Conservation (phyloP, 2,888 invertebrate species). For the Tryphoninae sp. region DNA sequence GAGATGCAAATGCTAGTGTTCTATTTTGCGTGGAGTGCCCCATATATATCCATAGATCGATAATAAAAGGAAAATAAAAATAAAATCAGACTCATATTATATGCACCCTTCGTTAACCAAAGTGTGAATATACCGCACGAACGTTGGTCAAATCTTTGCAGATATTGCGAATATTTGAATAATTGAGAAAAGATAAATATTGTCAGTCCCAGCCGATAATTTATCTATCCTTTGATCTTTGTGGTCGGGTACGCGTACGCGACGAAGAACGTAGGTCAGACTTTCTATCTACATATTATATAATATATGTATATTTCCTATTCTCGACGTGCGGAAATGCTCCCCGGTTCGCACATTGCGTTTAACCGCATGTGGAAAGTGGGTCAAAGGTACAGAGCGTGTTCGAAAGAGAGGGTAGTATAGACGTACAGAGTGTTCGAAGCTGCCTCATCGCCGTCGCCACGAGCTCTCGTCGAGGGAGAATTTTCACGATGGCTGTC, state of each 20-base stretch:
- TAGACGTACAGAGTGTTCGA: slow-evolving; percentile 31
- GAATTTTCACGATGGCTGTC: slow-evolving; percentile 41
- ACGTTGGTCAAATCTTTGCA: neutral
- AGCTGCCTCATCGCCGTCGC: slow-evolving; percentile 28
- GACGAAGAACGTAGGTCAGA: neutral
- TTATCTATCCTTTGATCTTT: slow-evolving; percentile 20
- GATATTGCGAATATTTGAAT: slow-evolving; percentile 6
- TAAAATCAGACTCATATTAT: neutral
- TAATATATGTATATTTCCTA: neutral
- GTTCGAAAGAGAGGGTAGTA: slow-evolving; percentile 12
- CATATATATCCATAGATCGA: neutral
- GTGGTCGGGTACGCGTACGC: neutral
- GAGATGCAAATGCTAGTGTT: too few species aligned
- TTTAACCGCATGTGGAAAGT: slow-evolving; percentile 58
- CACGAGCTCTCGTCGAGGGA: slow-evolving; percentile 61
- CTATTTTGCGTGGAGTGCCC: too few species aligned
- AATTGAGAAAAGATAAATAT: slow-evolving; percentile 21
- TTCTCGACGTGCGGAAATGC: slow-evolving; percentile 39
- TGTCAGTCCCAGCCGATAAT: slow-evolving; percentile 7
- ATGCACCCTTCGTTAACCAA: neutral
- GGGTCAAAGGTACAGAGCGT: slow-evolving; percentile 56
- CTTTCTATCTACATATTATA: slow-evolving; percentile 12
- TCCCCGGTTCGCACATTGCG: slow-evolving; percentile 44
- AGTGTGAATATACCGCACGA: slow-evolving; percentile 6
- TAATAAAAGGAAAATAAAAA: neutral